Evolutionary conservation across 1,140 invertebrate genomes (phyloP).

Genomic region (Pogonus chalceus): DNA sequence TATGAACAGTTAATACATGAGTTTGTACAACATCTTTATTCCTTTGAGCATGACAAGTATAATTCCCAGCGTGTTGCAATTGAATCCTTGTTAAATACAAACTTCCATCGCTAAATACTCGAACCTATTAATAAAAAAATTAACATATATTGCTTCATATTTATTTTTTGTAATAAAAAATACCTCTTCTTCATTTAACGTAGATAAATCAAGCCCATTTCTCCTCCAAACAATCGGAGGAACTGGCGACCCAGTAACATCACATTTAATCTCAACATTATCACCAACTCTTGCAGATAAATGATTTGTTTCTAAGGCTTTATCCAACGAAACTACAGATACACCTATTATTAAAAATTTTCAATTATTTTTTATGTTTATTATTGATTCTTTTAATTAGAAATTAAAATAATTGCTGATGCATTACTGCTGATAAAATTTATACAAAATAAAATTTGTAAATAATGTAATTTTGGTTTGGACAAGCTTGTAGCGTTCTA

Average conservation of each 20-base stretch:
- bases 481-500: slow-evolving; percentile 15
- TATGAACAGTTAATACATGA: slow-evolving; percentile 64
- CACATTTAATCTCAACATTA: slow-evolving; percentile 73
- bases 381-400: too few species aligned
- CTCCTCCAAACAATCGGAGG: slow-evolving; percentile 65
- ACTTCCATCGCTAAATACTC: slow-evolving; percentile 62
- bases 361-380: slow-evolving; percentile 3
- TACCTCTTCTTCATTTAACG: slow-evolving; percentile 51
- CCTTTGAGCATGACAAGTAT: slow-evolving; percentile 65
- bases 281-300: slow-evolving; percentile 60
- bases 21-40: slow-evolving; percentile 68
- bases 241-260: slow-evolving; percentile 58
- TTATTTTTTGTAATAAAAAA: slow-evolving; percentile 5
- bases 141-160: not conserved
- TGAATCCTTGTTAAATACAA: slow-evolving; percentile 66
- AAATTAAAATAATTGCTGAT: slow-evolving; percentile 6
- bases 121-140: slow-evolving; percentile 27
- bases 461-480: not conserved
- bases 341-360: slow-evolving; percentile 56
- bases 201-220: slow-evolving; percentile 54
- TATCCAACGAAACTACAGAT: slow-evolving; percentile 61
- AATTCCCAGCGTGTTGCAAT: slow-evolving; percentile 69
- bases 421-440: slow-evolving; percentile 11
- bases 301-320: slow-evolving; percentile 60
- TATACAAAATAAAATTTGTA: slow-evolving; percentile 10